Conservation (phyloP, 2,888 invertebrate genomes). For the Notocelia uddmanniana region DNA sequence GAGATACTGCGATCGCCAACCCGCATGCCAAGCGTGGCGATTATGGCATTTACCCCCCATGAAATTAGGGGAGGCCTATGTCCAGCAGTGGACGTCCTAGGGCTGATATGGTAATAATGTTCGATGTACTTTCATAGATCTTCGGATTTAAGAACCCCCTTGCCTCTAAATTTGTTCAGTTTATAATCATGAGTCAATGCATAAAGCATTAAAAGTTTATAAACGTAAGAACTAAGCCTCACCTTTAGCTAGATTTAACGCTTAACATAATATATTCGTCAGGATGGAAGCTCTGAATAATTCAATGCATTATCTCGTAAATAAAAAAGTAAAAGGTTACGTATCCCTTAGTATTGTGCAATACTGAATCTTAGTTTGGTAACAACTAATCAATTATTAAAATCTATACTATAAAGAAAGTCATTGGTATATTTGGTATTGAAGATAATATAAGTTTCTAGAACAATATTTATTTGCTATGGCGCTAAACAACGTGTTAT, state of each 20-base stretch:
- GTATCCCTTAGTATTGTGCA: background rate
- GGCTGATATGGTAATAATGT: background rate
- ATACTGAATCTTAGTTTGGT: no score
- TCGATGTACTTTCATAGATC: background rate
- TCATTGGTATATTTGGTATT: no score
- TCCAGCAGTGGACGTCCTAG: no score
- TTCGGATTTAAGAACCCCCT: background rate
- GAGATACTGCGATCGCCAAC: no score
- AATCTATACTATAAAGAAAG: no score
- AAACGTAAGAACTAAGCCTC: background rate
- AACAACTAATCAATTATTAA: no score
- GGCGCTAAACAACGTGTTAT: no score
- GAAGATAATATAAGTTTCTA: no score
- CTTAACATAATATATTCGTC: conserved; percentile 12
- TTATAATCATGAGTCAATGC: background rate
- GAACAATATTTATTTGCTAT: no score
- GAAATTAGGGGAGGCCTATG: no score
- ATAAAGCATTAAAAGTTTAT: background rate
- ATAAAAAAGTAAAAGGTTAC: conserved; percentile 20
- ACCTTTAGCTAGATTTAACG: conserved; percentile 19
- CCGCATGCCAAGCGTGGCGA: no score
- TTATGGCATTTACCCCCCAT: no score
- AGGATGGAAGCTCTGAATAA: conserved; percentile 30
- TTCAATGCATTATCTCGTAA: conserved; percentile 21
- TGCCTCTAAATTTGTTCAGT: background rate